phyloP scores from a whole-genome alignment of 2,113 vertebrate species.

The Gymnocephalus cernua region DNA sequence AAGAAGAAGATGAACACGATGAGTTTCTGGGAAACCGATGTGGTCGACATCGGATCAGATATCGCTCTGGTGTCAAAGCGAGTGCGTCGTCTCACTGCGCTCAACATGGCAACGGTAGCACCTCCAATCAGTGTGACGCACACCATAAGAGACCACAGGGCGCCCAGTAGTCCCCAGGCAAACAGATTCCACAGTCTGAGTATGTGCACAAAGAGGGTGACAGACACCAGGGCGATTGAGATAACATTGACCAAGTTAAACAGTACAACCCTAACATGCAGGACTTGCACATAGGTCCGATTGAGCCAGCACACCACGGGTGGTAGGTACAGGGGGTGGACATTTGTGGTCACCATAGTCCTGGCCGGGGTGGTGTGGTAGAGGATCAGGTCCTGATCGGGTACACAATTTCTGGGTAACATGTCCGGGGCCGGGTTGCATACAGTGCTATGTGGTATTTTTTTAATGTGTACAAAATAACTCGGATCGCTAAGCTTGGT shows the following conservation, averaged over 20 bases:
- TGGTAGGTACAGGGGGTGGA: conserved; percentile 8
- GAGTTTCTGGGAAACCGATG: background rate
- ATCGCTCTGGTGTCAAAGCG: background rate
- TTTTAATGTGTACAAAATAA: too few relatives aligned
- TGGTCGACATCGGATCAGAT: background rate
- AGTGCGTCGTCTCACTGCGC: background rate
- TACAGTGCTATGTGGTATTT: background rate
- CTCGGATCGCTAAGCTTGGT: too few relatives aligned
- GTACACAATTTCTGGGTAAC: background rate
- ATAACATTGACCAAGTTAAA: background rate
- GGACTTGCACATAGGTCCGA: background rate
- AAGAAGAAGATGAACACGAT: background rate
- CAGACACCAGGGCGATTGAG: accelerated
- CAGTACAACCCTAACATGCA: accelerated
- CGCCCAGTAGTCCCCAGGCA: background rate
- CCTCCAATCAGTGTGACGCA: too few relatives aligned
- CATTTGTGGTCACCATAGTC: background rate
- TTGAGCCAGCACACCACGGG: conserved; percentile 8
- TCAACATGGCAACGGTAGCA: too few relatives aligned
- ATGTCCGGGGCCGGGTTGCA: background rate
- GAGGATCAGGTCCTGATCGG: conserved; percentile 6
- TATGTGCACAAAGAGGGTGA: background rate
- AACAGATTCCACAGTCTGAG: background rate
- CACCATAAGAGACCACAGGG: conserved; percentile 5
- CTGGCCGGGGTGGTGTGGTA: background rate